Conservation (phyloP, 2,113 vertebrate genomes). For the Ptychochromis oligacanthus region DNA sequence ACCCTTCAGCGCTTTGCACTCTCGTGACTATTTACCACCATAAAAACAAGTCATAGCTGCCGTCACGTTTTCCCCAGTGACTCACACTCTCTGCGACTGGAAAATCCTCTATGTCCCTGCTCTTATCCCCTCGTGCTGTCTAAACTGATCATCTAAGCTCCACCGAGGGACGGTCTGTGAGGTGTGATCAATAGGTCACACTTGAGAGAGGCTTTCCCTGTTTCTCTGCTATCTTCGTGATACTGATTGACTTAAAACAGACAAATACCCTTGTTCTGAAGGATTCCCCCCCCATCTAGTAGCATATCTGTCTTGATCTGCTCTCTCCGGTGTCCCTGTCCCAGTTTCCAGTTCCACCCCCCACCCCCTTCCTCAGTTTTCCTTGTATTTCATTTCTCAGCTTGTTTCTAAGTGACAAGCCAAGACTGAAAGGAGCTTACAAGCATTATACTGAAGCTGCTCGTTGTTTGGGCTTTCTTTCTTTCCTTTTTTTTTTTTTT, state of each 20-base stretch:
- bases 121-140: neutral
- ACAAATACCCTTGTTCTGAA: conserved; percentile 37
- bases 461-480: conserved; percentile 16
- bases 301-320: conserved; percentile 13
- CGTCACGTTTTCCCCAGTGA: conserved; percentile 40
- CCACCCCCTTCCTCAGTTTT: neutral
- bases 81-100: conserved; percentile 25
- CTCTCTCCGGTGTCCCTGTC: conserved; percentile 14
- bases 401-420: conserved; percentile 35
- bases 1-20: conserved; percentile 1
- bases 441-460: conserved; percentile 23
- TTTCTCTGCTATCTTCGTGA: conserved; percentile 18
- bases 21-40: conserved; percentile 5
- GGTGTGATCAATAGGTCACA: conserved; percentile 58
- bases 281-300: neutral
- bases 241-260: conserved; percentile 33
- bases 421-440: conserved; percentile 27
- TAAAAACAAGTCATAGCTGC: conserved; percentile 45
- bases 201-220: conserved; percentile 36
- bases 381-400: conserved; percentile 2
- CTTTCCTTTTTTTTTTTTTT: neutral
- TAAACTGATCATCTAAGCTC: conserved; percentile 43
- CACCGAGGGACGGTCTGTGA: neutral
- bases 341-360: conserved; percentile 27
- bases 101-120: neutral